Evolutionary conservation across 2,888 invertebrate species (phyloP).

Genomic region (Athalia cordata): DNA sequence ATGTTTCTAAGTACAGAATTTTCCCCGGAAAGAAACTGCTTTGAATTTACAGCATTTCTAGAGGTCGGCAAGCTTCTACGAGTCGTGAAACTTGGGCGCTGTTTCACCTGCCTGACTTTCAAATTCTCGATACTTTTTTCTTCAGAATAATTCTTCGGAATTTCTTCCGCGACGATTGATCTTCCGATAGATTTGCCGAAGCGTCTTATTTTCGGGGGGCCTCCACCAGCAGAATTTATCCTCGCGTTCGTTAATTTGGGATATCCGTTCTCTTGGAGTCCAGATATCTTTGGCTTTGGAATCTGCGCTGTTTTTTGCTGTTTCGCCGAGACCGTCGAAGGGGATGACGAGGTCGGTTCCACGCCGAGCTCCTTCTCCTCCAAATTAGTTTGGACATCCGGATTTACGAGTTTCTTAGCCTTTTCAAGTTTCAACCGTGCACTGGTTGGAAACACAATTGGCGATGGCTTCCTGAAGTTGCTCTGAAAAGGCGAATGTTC

Average conservation of each 20-base stretch:
- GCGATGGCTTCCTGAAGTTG: slow-evolving; percentile 61
- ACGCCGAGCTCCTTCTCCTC: slow-evolving; percentile 57
- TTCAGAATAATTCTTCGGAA: neutral
- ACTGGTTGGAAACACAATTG: slow-evolving; percentile 62
- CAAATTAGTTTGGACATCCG: slow-evolving; percentile 56
- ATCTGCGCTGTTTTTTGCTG: neutral
- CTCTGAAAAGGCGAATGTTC: slow-evolving; percentile 9
- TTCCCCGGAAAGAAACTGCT: neutral
- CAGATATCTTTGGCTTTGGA: neutral
- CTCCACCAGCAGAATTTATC: no score
- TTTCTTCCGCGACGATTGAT: no score
- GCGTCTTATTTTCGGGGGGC: no score
- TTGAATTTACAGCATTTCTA: neutral
- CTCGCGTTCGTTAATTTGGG: no score
- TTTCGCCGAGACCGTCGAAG: neutral
- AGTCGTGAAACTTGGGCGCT: slow-evolving; percentile 12
- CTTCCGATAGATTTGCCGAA: no score
- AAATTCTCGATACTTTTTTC: neutral
- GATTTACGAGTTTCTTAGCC: slow-evolving; percentile 65
- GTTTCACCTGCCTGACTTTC: neutral
- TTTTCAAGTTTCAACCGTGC: slow-evolving; percentile 68
- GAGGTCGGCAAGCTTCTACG: slow-evolving; percentile 10
- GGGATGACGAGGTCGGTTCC: slow-evolving; percentile 12
- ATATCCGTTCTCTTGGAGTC: neutral
- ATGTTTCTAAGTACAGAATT: slow-evolving; percentile 17